Evolutionary conservation across 2,797 vertebrate species (phyloP), one percentile per base, ranked within the genome.

Genomic region (Enteromius trimaculatus): DNA sequence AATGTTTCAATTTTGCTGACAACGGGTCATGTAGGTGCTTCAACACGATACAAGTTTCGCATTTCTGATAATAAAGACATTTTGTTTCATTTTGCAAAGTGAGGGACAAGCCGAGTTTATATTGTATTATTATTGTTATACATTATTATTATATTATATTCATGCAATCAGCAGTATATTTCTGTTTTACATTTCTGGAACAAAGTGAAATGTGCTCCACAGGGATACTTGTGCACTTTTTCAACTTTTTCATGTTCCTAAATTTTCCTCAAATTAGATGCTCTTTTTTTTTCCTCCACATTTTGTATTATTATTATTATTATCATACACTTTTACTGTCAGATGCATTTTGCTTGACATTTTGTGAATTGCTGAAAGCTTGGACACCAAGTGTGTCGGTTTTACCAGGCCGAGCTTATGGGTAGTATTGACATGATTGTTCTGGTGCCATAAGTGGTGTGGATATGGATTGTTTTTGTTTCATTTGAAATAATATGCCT

Each of bases 401-500:
- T 77, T 62, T 34, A 19, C 21, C 17, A 13, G 31, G 39, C 26
- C 37, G 10, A 81, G n/a, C 58, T 51, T 16, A 77, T 60, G 72
- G 51, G 77, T 76, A 62, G 34, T 66, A 80, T 74, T 88, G 47
- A 79, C 16, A 44, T 70, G 85, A 86, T 83, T 83, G 84, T 90
- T 86, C 51, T 74, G 76, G 55, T 75, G 72, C 68, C 80, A 83
- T 86, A 64, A 29, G 58, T 72, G 29, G 75, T 79, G 49, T 74
- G 76, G 37, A 66, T 66, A 53, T 58, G 79, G 44, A 75, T 74
- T 34, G 37, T 74, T 79, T 78, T 81, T 81, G 16, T 77, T 86
- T 84, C 3, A 68, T 85, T 84, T 79, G 83, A 89, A 88, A 89
- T 89, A 84, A 85, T 89, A 77, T 88, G 82, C 71, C 87, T 85